phyloP scores from a whole-genome alignment of 2,797 vertebrate genomes.

The Alfaro cultratus region DNA sequence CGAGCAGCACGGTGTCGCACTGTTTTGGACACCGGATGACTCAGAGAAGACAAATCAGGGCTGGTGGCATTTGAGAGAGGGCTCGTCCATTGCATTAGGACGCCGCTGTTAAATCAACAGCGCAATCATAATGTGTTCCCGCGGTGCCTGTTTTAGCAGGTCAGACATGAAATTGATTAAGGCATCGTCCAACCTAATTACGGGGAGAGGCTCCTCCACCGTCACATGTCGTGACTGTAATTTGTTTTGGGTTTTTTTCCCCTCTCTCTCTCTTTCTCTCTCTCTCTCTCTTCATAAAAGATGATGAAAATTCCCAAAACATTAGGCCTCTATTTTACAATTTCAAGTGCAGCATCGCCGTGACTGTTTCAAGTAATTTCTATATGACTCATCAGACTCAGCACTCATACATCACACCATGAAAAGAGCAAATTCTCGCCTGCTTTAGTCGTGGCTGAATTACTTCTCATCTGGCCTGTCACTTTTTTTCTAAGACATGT shows the following conservation, averaged over 20 bases:
- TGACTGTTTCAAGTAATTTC: conserved; percentile 67
- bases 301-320: conserved; percentile 46
- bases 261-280: not conserved
- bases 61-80: conserved; percentile 64
- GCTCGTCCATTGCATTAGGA: conserved; percentile 50
- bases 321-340: conserved; percentile 48
- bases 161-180: conserved; percentile 62
- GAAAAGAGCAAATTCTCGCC: conserved; percentile 53
- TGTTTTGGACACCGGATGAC: conserved; percentile 71
- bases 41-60: conserved; percentile 63
- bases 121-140: conserved; percentile 45
- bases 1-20: conserved; percentile 59
- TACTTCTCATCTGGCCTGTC: conserved; percentile 48
- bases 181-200: conserved; percentile 50
- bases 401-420: conserved; percentile 59
- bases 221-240: conserved; percentile 41
- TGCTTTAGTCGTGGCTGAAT: conserved; percentile 62
- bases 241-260: conserved; percentile 36
- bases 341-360: conserved; percentile 41
- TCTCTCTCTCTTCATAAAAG: conserved; percentile 25
- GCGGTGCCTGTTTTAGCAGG: conserved; percentile 56
- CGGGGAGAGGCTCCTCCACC: conserved; percentile 35
- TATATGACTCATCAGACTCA: conserved; percentile 76
- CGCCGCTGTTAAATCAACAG: conserved; percentile 49
- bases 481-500: conserved; percentile 33